Evolutionary conservation across 2,797 vertebrate species (phyloP).

Genomic region (Heteromormyrus szaboi): DNA sequence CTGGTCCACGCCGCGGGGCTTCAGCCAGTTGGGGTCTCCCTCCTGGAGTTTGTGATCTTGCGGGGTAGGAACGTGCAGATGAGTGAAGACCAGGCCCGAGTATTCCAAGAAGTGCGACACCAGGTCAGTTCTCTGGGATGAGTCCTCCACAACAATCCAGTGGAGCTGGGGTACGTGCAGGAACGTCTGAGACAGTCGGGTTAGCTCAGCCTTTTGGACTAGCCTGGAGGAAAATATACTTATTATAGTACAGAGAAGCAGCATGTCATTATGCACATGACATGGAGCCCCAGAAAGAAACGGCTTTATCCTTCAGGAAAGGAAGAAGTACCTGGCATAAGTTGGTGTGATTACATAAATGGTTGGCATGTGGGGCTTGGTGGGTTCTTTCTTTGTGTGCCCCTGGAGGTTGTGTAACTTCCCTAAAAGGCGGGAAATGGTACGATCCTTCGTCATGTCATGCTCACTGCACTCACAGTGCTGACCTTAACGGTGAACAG

Average conservation of each 20-base stretch:
- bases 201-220: conserved; percentile 73
- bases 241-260: neutral
- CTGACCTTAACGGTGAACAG: conserved; percentile 61
- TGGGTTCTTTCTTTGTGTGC: conserved; percentile 53
- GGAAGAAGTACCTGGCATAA: conserved; percentile 60
- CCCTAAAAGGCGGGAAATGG: conserved; percentile 68
- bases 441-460: conserved; percentile 64
- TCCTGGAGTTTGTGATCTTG: conserved; percentile 68
- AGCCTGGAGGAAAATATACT: conserved; percentile 43
- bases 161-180: conserved; percentile 68
- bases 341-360: conserved; percentile 83
- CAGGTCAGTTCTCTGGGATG: conserved; percentile 53
- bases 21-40: conserved; percentile 74
- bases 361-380: conserved; percentile 50
- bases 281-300: neutral
- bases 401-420: conserved; percentile 67
- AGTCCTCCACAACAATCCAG: conserved; percentile 72
- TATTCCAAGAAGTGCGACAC: conserved; percentile 57
- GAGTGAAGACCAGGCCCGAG: conserved; percentile 64
- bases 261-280: neutral
- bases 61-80: conserved; percentile 64
- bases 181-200: conserved; percentile 66
- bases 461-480: conserved; percentile 76
- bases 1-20: conserved; percentile 73
- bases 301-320: neutral